Conservation (phyloP, 2,888 invertebrate genomes). For the Habroteleia sp. region DNA sequence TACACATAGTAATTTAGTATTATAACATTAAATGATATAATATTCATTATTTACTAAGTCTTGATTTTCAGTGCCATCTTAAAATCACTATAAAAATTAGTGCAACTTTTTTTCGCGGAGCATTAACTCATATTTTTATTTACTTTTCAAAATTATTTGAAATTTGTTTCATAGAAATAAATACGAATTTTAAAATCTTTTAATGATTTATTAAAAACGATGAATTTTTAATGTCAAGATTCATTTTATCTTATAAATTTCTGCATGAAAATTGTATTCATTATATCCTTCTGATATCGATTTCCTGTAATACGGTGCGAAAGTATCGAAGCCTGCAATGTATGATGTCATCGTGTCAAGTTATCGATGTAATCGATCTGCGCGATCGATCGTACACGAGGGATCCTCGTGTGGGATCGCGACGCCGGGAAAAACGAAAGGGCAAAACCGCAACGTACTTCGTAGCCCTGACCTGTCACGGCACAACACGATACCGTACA, state of each 20-base stretch:
- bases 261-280: not conserved
- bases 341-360: slow-evolving; percentile 38
- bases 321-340: slow-evolving; percentile 15
- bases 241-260: not conserved
- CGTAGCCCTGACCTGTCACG: slow-evolving; percentile 45
- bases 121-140: too few relatives aligned
- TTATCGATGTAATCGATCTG: slow-evolving; percentile 38
- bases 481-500: slow-evolving; percentile 29
- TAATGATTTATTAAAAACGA: too few relatives aligned
- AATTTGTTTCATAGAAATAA: too few relatives aligned
- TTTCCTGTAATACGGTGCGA: not conserved
- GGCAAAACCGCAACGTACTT: slow-evolving; percentile 40
- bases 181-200: too few relatives aligned
- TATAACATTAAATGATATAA: too few relatives aligned
- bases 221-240: too few relatives aligned
- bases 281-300: not conserved
- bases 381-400: slow-evolving; percentile 17
- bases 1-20: too few relatives aligned
- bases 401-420: slow-evolving; percentile 21
- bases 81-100: too few relatives aligned
- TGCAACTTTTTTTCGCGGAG: too few relatives aligned
- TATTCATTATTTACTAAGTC: too few relatives aligned
- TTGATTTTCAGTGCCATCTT: too few relatives aligned
- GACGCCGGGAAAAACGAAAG: slow-evolving; percentile 31
- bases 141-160: too few relatives aligned